Percentiles rank a stretch among this genome's conserved stretches.
These are phyloP conservation scores for Engraulis encrasicolus DNA, from an alignment of 2,113 vertebrate genomes.

Conservation along the genomic window DNA sequence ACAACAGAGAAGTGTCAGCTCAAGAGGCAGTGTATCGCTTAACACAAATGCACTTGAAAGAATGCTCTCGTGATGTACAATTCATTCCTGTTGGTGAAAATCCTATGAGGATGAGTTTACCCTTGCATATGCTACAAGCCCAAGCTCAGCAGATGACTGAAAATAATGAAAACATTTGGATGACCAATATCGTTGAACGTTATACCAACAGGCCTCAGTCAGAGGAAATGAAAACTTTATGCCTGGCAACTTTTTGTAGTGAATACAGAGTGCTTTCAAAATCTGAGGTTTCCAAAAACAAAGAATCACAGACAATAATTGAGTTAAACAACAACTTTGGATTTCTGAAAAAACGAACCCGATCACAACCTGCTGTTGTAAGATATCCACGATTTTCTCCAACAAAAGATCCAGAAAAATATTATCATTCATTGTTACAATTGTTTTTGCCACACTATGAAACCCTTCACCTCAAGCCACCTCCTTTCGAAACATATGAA, in stretches of 20 bases:
- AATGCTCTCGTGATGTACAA: constrained; percentile 34
- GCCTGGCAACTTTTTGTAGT: constrained; percentile 16
- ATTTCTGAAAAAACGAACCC: not conserved
- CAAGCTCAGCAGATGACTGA: not conserved
- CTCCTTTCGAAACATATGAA: not conserved
- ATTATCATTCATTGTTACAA: not conserved
- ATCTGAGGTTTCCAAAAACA: constrained; percentile 15
- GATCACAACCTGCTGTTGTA: constrained; percentile 20
- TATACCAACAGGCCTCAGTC: constrained; percentile 8
- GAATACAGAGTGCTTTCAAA: constrained; percentile 16
- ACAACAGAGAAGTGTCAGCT: constrained; percentile 43
- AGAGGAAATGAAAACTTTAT: not conserved
- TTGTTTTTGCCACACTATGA: constrained; percentile 30
- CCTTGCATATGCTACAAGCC: not conserved
- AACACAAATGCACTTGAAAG: constrained; percentile 37
- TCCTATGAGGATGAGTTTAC: constrained; percentile 23
- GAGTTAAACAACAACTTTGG: constrained; percentile 17
- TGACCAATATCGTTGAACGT: constrained; percentile 29
- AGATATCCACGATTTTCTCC: constrained; percentile 32
- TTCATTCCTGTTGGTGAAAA: constrained; percentile 25
- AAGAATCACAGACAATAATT: not conserved
- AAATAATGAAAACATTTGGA: constrained; percentile 27
- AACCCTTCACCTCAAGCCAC: constrained; percentile 21
- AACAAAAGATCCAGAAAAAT: constrained; percentile 32
- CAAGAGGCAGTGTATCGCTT: constrained; percentile 43